Base-by-base conservation (phyloP, 1,140 invertebrate species). In the Trachymyrmex septentrionalis region DNA sequence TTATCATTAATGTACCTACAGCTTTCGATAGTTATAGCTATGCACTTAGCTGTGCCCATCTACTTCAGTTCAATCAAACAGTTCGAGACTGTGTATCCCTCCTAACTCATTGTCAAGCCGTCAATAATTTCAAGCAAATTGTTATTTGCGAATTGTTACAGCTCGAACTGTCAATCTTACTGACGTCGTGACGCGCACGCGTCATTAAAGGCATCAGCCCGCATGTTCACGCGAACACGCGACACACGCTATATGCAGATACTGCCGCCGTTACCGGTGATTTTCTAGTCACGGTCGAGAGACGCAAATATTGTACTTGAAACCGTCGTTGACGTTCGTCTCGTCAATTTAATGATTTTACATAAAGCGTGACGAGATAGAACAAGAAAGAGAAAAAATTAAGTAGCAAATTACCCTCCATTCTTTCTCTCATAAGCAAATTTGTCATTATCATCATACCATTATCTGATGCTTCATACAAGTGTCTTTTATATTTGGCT, bases 161-260 rank as follows among this genome's bases (percentile, higher is more conserved):
- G 57, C 82, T 75, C 66, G 75, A 91, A 69, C 75, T 85, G 90
- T 92, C 92, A 92, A 93, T 92, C 90, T 88, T 71, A 57, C 86
- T 91, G 92, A 92, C 91, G 89, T 61, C 87, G 55, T 57, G 73
- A 73, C 19, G 61, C 64, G 73, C 85, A 76, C 73, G 82, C 64
- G 61, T 86, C 75, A 78, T 88, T 87, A 88, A 77, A 76, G 50
- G 38, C 57, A 38, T 81, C 44, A 59, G 72, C 19, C 16, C 61
- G 53, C 59, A 21, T 82, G 21, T 76, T 59, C 71, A 27, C 27
- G 48, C 71, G 81, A 14, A 30, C 24, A 44, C n/a, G 50, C 48
- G 34, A 10, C 38, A 4, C 48, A 38, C 14, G 21, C 1, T 57
- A 53, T 19, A 50, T 57, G 34, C 50, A 71, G 64, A 71, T 57